Conservation (phyloP, 2,797 vertebrate genomes). For the Fundulus diaphanus region DNA sequence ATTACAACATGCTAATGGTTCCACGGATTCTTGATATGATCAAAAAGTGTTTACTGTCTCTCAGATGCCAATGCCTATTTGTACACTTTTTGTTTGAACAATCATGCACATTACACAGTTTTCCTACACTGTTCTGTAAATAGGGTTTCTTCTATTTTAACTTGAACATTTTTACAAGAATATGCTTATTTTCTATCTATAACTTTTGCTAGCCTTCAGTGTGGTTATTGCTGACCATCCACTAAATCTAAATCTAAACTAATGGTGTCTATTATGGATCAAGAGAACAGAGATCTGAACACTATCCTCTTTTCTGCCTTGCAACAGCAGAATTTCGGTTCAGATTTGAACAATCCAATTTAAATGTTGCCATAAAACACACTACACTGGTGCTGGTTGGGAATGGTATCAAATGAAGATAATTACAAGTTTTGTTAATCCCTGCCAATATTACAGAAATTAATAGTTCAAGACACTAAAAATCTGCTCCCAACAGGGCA, state of each 20-base stretch:
- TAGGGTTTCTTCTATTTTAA: neutral
- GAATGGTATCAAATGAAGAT: neutral
- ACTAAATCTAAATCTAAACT: neutral
- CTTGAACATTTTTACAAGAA: no score
- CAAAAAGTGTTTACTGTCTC: no score
- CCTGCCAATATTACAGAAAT: constrained; percentile 1
- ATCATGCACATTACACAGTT: no score
- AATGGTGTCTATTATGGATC: neutral
- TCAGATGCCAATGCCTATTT: no score
- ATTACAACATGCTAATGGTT: no score
- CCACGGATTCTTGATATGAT: no score
- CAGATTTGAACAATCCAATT: neutral
- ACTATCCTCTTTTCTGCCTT: neutral
- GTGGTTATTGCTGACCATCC: neutral
- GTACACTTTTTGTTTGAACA: no score
- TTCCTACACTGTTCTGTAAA: no score
- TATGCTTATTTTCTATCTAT: no score
- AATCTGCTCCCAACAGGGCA: neutral
- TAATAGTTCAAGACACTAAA: neutral
- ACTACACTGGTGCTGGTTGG: neutral
- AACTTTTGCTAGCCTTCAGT: neutral
- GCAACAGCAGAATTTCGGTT: neutral
- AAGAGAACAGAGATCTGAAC: neutral
- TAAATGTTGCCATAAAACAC: neutral
- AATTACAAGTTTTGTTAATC: neutral